Base-by-base conservation (phyloP, 2,113 vertebrate species). In the Marcusenius ussheri region DNA sequence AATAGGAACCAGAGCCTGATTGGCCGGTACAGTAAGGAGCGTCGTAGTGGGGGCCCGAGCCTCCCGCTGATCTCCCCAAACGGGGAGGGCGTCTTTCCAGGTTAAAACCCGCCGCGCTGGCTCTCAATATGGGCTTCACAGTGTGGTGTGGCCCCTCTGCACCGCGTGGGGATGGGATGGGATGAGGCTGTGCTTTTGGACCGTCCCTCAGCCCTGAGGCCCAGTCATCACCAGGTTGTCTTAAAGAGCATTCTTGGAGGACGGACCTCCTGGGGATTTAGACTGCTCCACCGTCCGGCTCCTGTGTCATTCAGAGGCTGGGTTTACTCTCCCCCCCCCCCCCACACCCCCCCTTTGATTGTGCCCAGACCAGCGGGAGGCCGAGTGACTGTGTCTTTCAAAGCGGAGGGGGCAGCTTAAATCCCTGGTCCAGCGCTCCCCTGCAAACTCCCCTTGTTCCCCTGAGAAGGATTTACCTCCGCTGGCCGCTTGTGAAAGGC, bases 361-460 rank as follows among this genome's bases (percentile, higher is more conserved):
- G 97, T 97, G 95, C 95, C 95, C 93, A 70, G 62, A 97, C 94
- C 97, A 96, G 96, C 96, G 93, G 97, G 97, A 96, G 96, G 96
- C 96, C 96, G 97, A 97, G 96, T 95, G 96, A 97, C 96, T 97
- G 96, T 94, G 96, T 95, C 97, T 97, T 97, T 97, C 96, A 97
- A 97, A 96, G 96, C 95, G 96, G 95, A 96, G 96, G 96, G 96
- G 95, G 96, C 95, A 96, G 95, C 96, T 97, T 98, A 97, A 97
- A 96, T 97, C 97, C 95, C 95, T 96, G 96, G 95, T 97, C 96
- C 96, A 96, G 95, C 96, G 96, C 96, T 96, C 96, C 87, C 95
- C 96, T 96, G 95, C 96, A 97, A 97, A 97, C 97, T 97, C 97
- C 96, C 95, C 97, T 97, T 97, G 97, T 98, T 97, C 97, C 97